Conservation (phyloP, 2,113 vertebrate genomes). For the Cinclus cinclus region DNA sequence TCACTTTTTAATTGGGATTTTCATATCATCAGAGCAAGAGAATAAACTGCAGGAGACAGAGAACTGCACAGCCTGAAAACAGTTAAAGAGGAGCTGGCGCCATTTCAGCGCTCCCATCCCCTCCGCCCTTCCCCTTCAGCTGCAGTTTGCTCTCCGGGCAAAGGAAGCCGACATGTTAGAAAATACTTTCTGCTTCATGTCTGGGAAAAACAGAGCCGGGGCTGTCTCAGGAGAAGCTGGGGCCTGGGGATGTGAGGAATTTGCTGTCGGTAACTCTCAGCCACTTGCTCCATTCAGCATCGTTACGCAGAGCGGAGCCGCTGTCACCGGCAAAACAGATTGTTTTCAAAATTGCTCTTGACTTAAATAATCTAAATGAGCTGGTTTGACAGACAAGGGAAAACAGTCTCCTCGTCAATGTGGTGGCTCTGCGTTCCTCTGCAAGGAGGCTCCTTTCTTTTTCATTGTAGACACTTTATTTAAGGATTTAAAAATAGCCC, state of each 20-base stretch:
- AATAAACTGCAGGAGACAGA: not conserved
- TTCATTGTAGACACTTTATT: not conserved
- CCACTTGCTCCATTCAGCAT: not conserved
- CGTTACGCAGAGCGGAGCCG: not conserved
- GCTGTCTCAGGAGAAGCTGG: not conserved
- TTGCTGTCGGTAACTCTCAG: not conserved
- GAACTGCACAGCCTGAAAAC: not conserved
- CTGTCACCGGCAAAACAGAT: not conserved
- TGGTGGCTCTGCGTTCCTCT: not conserved
- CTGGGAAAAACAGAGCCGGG: not conserved
- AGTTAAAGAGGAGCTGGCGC: not conserved
- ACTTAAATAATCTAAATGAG: constrained; percentile 37
- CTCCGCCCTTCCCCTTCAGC: constrained; percentile 1
- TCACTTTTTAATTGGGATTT: constrained; percentile 20
- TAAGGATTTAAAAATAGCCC: constrained; percentile 16
- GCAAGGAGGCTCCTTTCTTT: not conserved
- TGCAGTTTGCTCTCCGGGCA: constrained; percentile 17
- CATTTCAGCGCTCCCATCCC: not conserved
- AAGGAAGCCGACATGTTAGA: not conserved
- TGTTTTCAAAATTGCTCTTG: constrained; percentile 36
- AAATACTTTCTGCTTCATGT: not conserved
- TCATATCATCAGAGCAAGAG: not conserved
- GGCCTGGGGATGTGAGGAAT: not conserved
- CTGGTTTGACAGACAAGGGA: constrained; percentile 20
- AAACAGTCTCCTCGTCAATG: not conserved